Base-by-base conservation (phyloP, 2,888 invertebrate genomes). In the Apotomis betuletana region DNA sequence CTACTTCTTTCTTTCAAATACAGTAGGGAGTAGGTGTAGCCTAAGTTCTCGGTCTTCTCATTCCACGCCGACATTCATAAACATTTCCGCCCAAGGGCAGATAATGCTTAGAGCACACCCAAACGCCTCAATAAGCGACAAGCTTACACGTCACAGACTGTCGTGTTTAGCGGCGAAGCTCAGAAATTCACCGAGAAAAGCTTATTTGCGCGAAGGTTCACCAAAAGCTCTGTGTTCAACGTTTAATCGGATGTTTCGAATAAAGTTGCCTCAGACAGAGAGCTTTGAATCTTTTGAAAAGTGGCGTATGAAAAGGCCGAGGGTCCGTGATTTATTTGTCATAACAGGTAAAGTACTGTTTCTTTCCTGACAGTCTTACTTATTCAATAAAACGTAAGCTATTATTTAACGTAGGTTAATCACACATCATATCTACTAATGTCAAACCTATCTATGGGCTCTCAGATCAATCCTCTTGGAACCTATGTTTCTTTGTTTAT, bases 171-270 rank as follows among this genome's bases (percentile, higher is more conserved):
- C 52, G 36, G 63, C 52, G 36, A 57, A 62, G 63, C 49, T 44
- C 13, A 13, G 57, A 63, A 51, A 63, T 70, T 63, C 41, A 13
- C 27, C 12, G 27, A 58, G 44, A 44, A 52, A 49, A 59, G 54
- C 70, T 59, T 54, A 64, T 70, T 70, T 70, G 49, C 46, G 63
- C 58, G 63, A 70, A 70, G 58, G 52, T 54, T 64, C 58, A 41
- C 68, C 57, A 13, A 63, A 69, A 63, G 52, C 63, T 59, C 59
- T 52, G 54, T 54, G 70, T 65, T 70, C 54, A 64, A 59, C 64
- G 51, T 49, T 70, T 65, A 70, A 70, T 65, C 70, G 70, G 70
- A 70, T 65, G 64, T 70, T 65, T 49, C 12, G 60, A 44, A 65
- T 70, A 70, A 65, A 70, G 60, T 70, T 44, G 54, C 59, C 54